Evolutionary conservation across 2,888 invertebrate species (phyloP), one percentile per base, ranked within the genome.

Genomic region (Pegoplata infirma): DNA sequence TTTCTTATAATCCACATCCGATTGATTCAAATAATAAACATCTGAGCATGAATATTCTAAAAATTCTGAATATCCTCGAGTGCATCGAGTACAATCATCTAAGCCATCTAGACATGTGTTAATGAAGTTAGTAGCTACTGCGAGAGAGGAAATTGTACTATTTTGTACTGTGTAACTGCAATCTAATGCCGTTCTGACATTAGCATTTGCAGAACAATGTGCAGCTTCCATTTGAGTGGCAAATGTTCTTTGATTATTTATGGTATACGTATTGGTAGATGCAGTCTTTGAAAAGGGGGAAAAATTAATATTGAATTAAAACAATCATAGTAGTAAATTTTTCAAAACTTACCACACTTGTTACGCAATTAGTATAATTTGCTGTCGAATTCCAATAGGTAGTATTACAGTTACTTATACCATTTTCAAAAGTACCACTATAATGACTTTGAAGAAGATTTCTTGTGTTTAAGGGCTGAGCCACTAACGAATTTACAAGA

Each of bases 341-440:
- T 36, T 10, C 1, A 5, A 6, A 10, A 76, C 80, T 76, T 49
- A 82, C 82, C 80, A 67, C 75, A 73, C 72, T 53, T 1, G 76
- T 69, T 3, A 75, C 74, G 25, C 82, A 82, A 7, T 64, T 16
- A 2, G 82, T 81, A 21, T 81, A 80, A 36, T 82, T 80, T 1
- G 58, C 10, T n/a, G 44, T 40, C 2, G 64, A 16, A 17, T 4
- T n/a, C 12, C 6, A 5, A 58, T 51, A 17, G 21, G 71, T 53
- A 6, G 68, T 67, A 7, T 46, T 12, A 36, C 82, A 82, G 10
- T 25, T 49, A 8, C 16, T 46, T 1, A 82, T 19, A 1, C 36
- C 16, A 4, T 16, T 53, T 12, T 64, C 67, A 32, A 80, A 61
- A 3, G 76, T 53, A 10, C 4, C 53, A 7, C 49, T 68, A 17